Base-by-base conservation (phyloP, 2,797 vertebrate species). In the Etheostoma perlongum region DNA sequence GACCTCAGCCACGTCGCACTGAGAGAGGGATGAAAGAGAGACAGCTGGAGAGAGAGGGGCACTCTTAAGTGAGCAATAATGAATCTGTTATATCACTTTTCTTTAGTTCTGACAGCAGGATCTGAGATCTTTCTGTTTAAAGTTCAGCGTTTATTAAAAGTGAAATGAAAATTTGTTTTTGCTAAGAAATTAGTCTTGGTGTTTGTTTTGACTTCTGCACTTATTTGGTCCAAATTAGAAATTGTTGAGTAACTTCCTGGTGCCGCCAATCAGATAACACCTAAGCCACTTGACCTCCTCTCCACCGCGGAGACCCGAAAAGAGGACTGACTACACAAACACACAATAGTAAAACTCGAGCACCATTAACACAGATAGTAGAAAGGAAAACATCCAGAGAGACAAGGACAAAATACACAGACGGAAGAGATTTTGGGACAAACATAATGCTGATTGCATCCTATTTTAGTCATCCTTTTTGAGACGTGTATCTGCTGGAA, bases 1-100 rank as follows among this genome's bases (percentile, higher is more conserved):
- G 91, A 93, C 79, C 85, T 83, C 30, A 51, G 80, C 81, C 74
- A 58, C 42, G 16, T 36, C 23, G 72, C 76, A 87, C 70, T 36
- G 0, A 85, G 68, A 78, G 46, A 58, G 48, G 68, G 64, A 85
- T 83, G 72, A 82, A 86, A 79, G 79, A 48, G 46, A 76, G 75
- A 49, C 64, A 84, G 77, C 57, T 78, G 86, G 53, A 53, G 48
- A 54, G 52, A 48, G 68, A 16, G 54, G 11, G 49, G 7, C n/a
- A 48, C 27, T 52, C 30, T 65, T 73, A 73, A 48, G 72, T 73
- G 55, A 71, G 64, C 51, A 67, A 72, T 73, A 67, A 71, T 68
- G 53, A 72, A 82, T 82, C 77, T 80, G 67, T 54, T 78, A 52
- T 14, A 80, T 69, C 55, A 53, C 55, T 81, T 90, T 72, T 62